A percentile compares a stretch with the other conserved stretches of the same genome.
These are phyloP conservation scores for Disparrhopalites patrizii DNA, from an alignment of 2,888 invertebrate species.

Conservation along the genomic window DNA sequence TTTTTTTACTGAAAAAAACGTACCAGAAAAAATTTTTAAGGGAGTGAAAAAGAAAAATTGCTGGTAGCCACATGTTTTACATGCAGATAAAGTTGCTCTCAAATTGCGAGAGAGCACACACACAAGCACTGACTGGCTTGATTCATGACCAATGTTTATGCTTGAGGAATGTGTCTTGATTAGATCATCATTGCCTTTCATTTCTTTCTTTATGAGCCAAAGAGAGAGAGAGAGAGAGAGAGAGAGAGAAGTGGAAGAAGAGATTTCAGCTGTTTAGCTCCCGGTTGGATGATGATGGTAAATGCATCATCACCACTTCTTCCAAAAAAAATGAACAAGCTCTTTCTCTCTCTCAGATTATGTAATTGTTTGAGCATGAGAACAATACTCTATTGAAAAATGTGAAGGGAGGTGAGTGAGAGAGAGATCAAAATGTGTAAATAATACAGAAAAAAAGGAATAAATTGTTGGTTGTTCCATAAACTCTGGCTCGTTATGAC, in stretches of 20 bases:
- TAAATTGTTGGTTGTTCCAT: not conserved
- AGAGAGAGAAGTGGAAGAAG: too few relatives aligned
- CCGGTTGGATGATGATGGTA: slow-evolving; percentile 9
- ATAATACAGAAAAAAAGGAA: too few relatives aligned
- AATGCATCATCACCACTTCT: slow-evolving; percentile 8
- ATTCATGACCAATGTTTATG: not conserved
- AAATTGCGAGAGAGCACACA: too few relatives aligned
- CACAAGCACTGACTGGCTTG: not conserved
- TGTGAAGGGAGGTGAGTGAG: not conserved
- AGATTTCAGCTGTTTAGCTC: slow-evolving; percentile 2
- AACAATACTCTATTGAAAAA: not conserved
- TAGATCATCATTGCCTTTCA: slow-evolving; percentile 23
- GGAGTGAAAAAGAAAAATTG: too few relatives aligned
- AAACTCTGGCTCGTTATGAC: slow-evolving; percentile 22
- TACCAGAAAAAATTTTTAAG: too few relatives aligned
- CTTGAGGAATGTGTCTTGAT: slow-evolving; percentile 20
- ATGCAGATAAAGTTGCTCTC: too few relatives aligned
- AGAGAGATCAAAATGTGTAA: not conserved
- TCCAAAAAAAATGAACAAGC: not conserved
- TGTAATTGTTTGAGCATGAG: slow-evolving; percentile 14
- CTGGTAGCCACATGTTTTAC: too few relatives aligned
- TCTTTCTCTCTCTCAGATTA: too few relatives aligned
- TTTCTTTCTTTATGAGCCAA: not conserved
- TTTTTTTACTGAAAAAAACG: too few relatives aligned
- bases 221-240: not conserved